Evolutionary conservation across 2,888 invertebrate species (phyloP).

Genomic region (Nomada hirtipes): DNA sequence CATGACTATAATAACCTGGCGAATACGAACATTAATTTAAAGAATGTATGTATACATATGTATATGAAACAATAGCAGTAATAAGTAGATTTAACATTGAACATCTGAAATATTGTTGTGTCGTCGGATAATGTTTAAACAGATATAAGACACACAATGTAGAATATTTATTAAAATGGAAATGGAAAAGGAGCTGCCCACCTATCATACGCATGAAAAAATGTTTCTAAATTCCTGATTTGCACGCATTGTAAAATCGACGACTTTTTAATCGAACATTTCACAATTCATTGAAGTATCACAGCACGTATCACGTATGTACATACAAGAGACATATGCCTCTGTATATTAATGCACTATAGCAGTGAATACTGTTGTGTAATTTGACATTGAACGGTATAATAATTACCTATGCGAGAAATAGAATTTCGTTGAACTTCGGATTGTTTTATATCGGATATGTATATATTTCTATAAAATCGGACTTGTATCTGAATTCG

Average conservation of each 20-base stretch:
- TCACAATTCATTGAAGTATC: conserved; percentile 38
- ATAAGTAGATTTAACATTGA: not conserved
- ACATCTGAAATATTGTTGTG: conserved; percentile 4
- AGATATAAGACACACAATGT: not conserved
- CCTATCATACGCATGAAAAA: not conserved
- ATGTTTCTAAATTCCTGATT: conserved; percentile 11
- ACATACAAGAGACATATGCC: conserved; percentile 47
- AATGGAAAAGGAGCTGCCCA: not conserved
- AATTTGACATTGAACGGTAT: conserved; percentile 37
- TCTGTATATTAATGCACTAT: conserved; percentile 17
- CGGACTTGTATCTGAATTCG: conserved; percentile 40
- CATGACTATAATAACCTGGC: conserved; percentile 14
- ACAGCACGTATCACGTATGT: conserved; percentile 16
- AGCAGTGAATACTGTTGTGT: conserved; percentile 22
- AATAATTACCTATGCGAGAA: conserved; percentile 10
- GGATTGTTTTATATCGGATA: conserved; percentile 12
- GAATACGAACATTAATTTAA: conserved; percentile 17
- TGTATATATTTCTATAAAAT: conserved; percentile 18
- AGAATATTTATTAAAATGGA: not conserved
- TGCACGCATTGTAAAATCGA: conserved; percentile 1
- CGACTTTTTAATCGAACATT: conserved; percentile 10
- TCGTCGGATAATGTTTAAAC: not conserved
- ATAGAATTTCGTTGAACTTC: conserved; percentile 21
- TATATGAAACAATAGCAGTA: not conserved
- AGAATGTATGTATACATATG: not conserved